Percentiles rank a stretch among this genome's conserved stretches.
Evolutionary conservation across 2,888 invertebrate genomes (phyloP).

Genomic region (Netelia melanura): DNA sequence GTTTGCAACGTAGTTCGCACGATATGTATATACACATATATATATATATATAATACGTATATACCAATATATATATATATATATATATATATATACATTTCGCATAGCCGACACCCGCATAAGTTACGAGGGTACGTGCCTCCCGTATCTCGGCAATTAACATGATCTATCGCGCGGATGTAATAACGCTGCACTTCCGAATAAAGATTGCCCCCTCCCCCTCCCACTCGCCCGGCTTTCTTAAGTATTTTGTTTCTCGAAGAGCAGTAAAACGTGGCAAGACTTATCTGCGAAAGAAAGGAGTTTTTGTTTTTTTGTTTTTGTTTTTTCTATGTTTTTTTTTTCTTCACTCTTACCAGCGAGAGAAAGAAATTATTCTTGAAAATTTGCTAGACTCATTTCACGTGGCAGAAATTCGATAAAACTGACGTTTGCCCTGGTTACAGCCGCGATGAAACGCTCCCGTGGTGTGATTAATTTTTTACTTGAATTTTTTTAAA

Average conservation of each 20-base stretch:
- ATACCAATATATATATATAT: not conserved
- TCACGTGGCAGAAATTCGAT: too few relatives aligned
- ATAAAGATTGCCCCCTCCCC: conserved; percentile 55
- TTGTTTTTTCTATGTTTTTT: not conserved
- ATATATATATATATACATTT: conserved; percentile 10
- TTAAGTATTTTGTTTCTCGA: conserved; percentile 61
- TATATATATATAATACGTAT: conserved; percentile 11
- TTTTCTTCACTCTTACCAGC: too few relatives aligned
- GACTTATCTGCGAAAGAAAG: not conserved
- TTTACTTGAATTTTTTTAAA: too few relatives aligned
- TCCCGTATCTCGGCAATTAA: conserved; percentile 80
- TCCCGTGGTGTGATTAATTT: too few relatives aligned
- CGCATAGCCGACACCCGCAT: conserved; percentile 69
- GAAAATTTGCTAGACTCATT: too few relatives aligned
- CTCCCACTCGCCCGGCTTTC: conserved; percentile 28
- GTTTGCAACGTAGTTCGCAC: conserved; percentile 22
- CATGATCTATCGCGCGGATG: conserved; percentile 82
- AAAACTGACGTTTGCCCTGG: too few relatives aligned
- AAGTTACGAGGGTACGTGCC: conserved; percentile 79
- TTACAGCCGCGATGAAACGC: too few relatives aligned
- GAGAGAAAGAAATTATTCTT: too few relatives aligned
- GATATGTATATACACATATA: not conserved
- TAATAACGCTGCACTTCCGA: conserved; percentile 80
- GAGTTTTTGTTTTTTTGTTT: conserved; percentile 15
- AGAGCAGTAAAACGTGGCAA: conserved; percentile 19